Conservation (phyloP, 2,797 vertebrate species). For the Manis pentadactyla region DNA sequence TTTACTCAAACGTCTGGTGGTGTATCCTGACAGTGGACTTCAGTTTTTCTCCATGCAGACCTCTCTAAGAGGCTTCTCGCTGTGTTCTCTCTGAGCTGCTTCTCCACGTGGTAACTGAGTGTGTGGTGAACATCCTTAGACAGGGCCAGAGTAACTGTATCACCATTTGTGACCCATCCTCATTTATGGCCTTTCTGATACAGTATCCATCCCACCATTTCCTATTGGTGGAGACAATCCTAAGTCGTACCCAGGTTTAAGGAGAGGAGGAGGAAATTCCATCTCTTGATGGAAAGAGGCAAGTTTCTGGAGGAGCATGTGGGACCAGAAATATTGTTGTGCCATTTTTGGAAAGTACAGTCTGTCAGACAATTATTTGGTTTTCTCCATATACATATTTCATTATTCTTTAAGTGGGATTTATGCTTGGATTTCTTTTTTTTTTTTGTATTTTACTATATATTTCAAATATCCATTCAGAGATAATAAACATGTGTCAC, state of each 20-base stretch:
- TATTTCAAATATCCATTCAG: neutral
- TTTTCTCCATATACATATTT: neutral
- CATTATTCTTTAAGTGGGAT: neutral
- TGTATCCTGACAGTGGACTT: neutral
- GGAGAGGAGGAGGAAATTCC: neutral
- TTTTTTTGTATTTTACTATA: neutral
- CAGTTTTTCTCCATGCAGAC: neutral
- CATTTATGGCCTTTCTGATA: too few relatives aligned
- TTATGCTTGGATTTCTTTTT: neutral
- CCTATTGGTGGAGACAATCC: neutral
- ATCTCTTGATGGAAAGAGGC: neutral
- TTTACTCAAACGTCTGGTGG: neutral
- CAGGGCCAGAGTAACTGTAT: neutral
- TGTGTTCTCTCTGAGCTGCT: neutral
- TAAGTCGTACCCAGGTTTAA: neutral
- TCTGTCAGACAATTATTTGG: neutral
- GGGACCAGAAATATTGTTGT: neutral
- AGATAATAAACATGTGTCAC: neutral
- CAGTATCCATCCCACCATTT: neutral
- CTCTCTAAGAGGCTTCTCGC: neutral
- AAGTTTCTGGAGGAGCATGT: neutral
- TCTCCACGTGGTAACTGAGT: neutral
- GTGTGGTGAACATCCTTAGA: neutral
- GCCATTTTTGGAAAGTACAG: neutral
- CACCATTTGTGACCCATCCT: neutral